These are phyloP conservation scores for Pteruthius melanotis DNA, from an alignment of 2,113 vertebrate species.

Conservation along the genomic window DNA sequence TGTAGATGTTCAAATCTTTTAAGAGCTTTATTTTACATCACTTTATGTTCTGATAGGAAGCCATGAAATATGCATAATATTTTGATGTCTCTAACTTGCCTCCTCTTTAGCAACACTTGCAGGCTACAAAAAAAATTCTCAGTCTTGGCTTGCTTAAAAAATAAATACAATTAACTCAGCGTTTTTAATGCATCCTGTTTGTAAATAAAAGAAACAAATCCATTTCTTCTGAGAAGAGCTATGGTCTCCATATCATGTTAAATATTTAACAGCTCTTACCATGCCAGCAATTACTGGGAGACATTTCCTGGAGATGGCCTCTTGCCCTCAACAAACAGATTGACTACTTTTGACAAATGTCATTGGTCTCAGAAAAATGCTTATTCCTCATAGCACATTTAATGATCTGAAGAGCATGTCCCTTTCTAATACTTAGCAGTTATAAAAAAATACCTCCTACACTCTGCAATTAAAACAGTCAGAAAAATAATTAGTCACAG, in stretches of 20 bases:
- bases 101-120: neutral
- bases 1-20: neutral
- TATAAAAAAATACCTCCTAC: constrained; percentile 65
- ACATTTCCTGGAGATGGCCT: constrained; percentile 30
- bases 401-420: constrained; percentile 68
- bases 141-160: constrained; percentile 46
- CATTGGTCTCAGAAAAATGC: constrained; percentile 50
- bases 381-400: constrained; percentile 54
- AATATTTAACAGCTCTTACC: constrained; percentile 79
- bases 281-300: constrained; percentile 48
- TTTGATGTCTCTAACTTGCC: constrained; percentile 15
- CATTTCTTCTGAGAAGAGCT: constrained; percentile 51
- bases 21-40: neutral
- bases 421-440: constrained; percentile 43
- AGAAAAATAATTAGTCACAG: constrained; percentile 70
- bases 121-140: constrained; percentile 4
- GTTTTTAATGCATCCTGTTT: constrained; percentile 60
- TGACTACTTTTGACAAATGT: constrained; percentile 62
- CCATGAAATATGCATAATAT: constrained; percentile 51
- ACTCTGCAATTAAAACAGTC: constrained; percentile 65
- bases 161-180: constrained; percentile 31
- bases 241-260: constrained; percentile 30
- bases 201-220: constrained; percentile 45
- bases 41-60: neutral
- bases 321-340: constrained; percentile 59